Conservation (phyloP, 2,797 vertebrate species). For the Microhierax caerulescens region DNA sequence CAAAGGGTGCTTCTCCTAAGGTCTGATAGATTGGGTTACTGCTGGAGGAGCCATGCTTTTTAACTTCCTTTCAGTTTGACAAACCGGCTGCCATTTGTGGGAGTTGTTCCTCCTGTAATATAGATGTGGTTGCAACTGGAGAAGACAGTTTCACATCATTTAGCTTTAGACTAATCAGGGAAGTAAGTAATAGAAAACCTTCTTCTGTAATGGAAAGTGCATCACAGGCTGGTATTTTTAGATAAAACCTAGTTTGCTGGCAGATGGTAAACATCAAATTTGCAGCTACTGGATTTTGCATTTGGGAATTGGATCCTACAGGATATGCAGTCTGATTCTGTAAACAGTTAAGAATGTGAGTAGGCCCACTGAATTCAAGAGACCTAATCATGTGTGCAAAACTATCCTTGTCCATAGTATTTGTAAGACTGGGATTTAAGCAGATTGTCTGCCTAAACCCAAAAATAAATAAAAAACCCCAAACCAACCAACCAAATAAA, state of each 20-base stretch:
- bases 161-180: neutral
- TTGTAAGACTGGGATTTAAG: neutral
- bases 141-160: neutral
- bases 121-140: neutral
- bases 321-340: neutral
- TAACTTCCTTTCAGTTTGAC: neutral
- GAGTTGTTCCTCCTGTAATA: neutral
- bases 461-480: neutral
- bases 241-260: neutral
- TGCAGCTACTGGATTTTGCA: neutral
- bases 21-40: neutral
- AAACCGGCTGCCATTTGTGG: neutral
- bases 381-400: neutral
- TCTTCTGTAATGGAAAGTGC: neutral
- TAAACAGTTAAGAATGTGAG: neutral
- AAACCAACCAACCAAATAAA: neutral
- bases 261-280: neutral
- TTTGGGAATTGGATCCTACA: neutral
- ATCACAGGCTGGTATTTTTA: neutral
- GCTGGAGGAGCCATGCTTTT: neutral
- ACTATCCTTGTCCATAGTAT: neutral
- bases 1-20: neutral
- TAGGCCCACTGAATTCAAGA: neutral
- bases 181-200: neutral
- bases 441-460: neutral